A percentile compares a stretch with the other conserved stretches of the same genome.
Evolutionary conservation across 1,140 invertebrate species (phyloP).

Genomic region (Cydia splendana): DNA sequence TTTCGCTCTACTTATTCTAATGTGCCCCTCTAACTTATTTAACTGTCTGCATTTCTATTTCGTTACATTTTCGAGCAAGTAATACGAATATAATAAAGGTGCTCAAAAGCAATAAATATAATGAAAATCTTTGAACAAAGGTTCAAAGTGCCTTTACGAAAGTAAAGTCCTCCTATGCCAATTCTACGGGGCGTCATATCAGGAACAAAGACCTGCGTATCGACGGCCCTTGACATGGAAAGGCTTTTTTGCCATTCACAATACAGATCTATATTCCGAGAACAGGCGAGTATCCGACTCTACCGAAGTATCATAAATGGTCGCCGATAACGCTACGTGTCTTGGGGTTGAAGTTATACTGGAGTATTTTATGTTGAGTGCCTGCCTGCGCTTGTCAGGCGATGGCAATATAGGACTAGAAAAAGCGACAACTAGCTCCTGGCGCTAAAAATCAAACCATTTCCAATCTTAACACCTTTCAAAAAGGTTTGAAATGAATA

Average conservation of each 20-base stretch:
- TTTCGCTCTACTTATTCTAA: constrained; percentile 23
- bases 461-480: constrained; percentile 4
- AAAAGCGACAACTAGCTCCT: constrained; percentile 1
- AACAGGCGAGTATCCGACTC: constrained; percentile 14
- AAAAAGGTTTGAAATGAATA: background rate
- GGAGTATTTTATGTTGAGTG: background rate
- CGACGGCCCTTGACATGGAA: constrained; percentile 72
- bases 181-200: constrained; percentile 36
- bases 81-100: background rate
- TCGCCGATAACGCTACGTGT: background rate
- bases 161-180: constrained; percentile 12
- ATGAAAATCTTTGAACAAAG: background rate
- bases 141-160: background rate
- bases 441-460: background rate
- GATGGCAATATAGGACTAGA: background rate
- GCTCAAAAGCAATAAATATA: background rate
- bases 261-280: constrained; percentile 53
- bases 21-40: background rate
- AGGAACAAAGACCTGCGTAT: constrained; percentile 70
- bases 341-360: background rate
- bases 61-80: background rate
- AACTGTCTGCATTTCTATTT: background rate
- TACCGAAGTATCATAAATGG: background rate
- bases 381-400: background rate
- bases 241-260: constrained; percentile 69